Evolutionary conservation across 2,797 vertebrate species (phyloP), one percentile per base, ranked within the genome.

Genomic region (Girardinus metallicus): DNA sequence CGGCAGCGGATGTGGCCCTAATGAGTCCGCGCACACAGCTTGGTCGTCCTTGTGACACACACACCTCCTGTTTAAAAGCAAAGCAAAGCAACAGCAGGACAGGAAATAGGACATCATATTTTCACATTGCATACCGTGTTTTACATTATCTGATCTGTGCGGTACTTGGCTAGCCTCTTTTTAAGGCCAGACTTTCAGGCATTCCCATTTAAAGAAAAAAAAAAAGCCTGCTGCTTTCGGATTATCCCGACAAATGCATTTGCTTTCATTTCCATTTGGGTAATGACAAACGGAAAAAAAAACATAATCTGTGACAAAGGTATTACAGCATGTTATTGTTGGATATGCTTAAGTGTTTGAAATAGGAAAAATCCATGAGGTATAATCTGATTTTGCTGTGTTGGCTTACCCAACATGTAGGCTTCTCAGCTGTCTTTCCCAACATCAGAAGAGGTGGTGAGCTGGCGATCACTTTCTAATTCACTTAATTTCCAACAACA

Each of bases 401-500:
- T 68, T 2, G 75, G 86, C 82, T 84, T 34, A 36, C 73, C 85
- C 86, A 60, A 62, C 73, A 51, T 23, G 5, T 23, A 15, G 44
- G 81, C 83, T 81, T 47, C 80, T 85, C 29, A 60, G 4, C 71
- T 47, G 51, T 81, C 60, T 77, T 80, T 83, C 41, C 75, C 74
- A 70, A 43, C 36, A 55, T 18, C 39, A 57, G 29, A 53, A 71
- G 51, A 53, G 43, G 21, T n/a, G 74, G 88, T 74, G 84, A 85
- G 73, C 83, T 83, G 85, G 85, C 87, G 86, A 89, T 90, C 88
- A 88, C 90, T 84, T 91, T 93, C 80, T 91, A 87, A 94, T 92
- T 93, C 87, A 87, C 86, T 92, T 92, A 83, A 92, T 94, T 92
- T 93, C 91, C 78, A 92, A 91, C 90, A 93, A 91, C 93, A 92